Base-by-base conservation (phyloP, 2,888 invertebrate species). In the Hybos culiciformis region DNA sequence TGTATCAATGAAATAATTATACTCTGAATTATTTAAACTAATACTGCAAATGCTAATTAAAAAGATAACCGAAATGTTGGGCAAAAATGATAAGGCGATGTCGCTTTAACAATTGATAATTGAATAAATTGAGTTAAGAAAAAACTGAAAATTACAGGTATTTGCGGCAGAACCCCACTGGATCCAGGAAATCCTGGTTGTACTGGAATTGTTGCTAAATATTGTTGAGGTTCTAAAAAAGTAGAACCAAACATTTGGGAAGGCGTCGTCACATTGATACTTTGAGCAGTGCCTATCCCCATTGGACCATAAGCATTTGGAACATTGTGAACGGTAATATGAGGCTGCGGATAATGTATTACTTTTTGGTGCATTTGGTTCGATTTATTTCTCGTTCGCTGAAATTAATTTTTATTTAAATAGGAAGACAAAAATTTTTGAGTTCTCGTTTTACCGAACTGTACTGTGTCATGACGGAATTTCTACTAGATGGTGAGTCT, bases 401-500 rank as follows among this genome's bases (percentile, higher is more conserved):
- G 4, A 9, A 19, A 19, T 37, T 9, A 7, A 8, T n/a, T 5
- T 17, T 2, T 12, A 9, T 6, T n/a, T 9, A 0, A 9, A 14
- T 3, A 5, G 3, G 8, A 9, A 12, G 9, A 7, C 3, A 17
- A 9, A 8, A 17, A 4, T 4, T 11, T 15, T 19, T 0, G 9
- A 24, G 21, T 38, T 9, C 38, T 55, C 63, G n/a, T n/a, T n/a
- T 61, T 56, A 72, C 72, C 55, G 68, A 58, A 47, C 68, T 70
- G 39, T 63, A 57, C 41, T 69, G 69, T 4, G 67, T 70, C 53
- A 70, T 57, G 33, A 66, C 56, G 1, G 74, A 72, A 40, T 73
- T 70, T 34, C 73, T 69, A 14, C 80, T 80, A 2, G 72, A 71
- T 1, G 74, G 72, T 0, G 83, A 82, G 42, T 80, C 80, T 0